Conservation (phyloP, 1,140 invertebrate genomes). For the Heliconius himera region DNA sequence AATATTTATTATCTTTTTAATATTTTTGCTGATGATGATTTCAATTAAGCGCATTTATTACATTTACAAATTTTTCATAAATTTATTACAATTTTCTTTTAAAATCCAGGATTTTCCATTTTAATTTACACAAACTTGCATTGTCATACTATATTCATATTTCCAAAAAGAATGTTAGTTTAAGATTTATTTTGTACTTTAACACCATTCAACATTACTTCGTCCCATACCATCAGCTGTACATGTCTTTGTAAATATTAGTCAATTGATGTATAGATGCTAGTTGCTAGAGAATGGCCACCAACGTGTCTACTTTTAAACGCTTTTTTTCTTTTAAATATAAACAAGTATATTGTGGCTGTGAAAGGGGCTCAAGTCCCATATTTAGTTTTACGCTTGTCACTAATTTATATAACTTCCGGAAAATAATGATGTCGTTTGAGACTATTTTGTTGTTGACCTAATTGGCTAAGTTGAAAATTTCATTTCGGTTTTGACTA, state of each 20-base stretch:
- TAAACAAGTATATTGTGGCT: conserved; percentile 82
- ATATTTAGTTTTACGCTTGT: conserved; percentile 77
- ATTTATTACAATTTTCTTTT: too few relatives aligned
- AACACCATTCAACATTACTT: not conserved
- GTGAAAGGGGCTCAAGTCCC: conserved; percentile 69
- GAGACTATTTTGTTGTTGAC: not conserved
- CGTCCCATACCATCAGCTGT: conserved; percentile 8
- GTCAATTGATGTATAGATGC: conserved; percentile 52
- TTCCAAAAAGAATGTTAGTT: not conserved
- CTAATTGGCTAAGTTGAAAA: not conserved
- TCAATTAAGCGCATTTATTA: too few relatives aligned
- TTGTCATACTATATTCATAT: not conserved
- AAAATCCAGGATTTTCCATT: too few relatives aligned
- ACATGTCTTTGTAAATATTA: conserved; percentile 63
- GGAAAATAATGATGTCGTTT: not conserved
- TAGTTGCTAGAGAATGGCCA: conserved; percentile 54
- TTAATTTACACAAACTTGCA: not conserved
- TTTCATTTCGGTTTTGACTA: not conserved
- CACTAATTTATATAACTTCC: conserved; percentile 64
- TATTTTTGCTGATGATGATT: too few relatives aligned
- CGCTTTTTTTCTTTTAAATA: conserved; percentile 78
- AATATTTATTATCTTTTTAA: too few relatives aligned
- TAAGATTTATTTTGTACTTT: not conserved
- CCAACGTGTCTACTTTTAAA: conserved; percentile 71
- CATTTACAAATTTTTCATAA: too few relatives aligned